Base-by-base conservation (phyloP, 2,797 vertebrate genomes). In the Botia kubotai region DNA sequence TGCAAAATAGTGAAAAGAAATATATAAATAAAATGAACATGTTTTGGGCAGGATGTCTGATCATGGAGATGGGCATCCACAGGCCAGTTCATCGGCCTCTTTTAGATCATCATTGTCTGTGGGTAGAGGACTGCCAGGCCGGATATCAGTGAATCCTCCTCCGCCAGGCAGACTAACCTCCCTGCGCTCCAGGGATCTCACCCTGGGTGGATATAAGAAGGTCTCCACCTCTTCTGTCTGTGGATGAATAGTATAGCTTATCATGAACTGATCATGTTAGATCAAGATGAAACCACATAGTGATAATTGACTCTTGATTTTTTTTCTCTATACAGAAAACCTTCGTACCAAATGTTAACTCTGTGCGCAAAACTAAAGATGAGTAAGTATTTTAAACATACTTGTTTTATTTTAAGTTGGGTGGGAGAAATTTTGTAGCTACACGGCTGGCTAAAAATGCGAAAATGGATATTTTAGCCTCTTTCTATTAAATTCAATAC, bases 291-390 rank as follows among this genome's bases (percentile, higher is more conserved):
- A 53, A n/a, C 52, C 16, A 53, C 52, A 17, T 6, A 23, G 8
- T 46, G 6, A 2, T 71, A 2, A n/a, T 6, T 29, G 5, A 62
- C 58, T 26, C 57, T 46, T 57, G 33, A 48, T 73, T 52, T 67
- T 71, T 68, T 4, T 26, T 26, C 23, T 62, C 46, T 62, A 19
- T 67, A 43, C 84, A 95, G 94, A 95, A 94, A 91, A 92, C 89
- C 3, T 94, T 93, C 74, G 90, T 93, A 73, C 94, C 94, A 4
- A 95, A 95, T 29, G 82, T 95, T 69, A 90, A 94, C 14, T 92
- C 92, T 50, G 90, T 94, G 70, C 91, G 93, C 77, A 95, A 91
- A 84, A 93, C 79, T 83, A 95, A 93, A 89, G 92, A 94, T n/a
- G 92, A 94, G 94, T 95, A 87, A 92, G 93, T 93, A 75, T 66